Base-by-base conservation (phyloP, 1,140 invertebrate species). In the Drosophila sproati region DNA sequence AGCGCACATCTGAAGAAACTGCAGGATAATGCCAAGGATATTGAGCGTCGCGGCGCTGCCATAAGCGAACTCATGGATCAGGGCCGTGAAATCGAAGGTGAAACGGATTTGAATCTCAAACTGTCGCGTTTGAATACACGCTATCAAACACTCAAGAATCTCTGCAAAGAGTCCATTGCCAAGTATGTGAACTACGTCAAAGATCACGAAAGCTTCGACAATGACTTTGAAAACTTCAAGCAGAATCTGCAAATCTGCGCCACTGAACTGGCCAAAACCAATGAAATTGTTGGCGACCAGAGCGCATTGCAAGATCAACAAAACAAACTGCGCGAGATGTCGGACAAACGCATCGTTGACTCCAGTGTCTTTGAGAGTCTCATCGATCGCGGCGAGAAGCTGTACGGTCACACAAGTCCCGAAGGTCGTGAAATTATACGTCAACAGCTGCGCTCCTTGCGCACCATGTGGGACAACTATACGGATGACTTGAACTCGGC, bases 401-500 rank as follows among this genome's bases (percentile, higher is more conserved):
- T 99, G 0, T 99, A 99, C 85, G 94, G 96, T 0, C 97, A 98
- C 78, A 99, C 98, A 5, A 98, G 98, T 52, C 97, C 98, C 2
- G 98, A 98, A 82, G 98, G 98, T 6, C 94, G 98, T 78, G 98
- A 99, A 93, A 95, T 97, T 29, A 96, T 99, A 51, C 93, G 98
- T 50, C 97, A 98, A 92, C 97, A 98, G 92, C 93, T 98, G 29
- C 95, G 97, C 80, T 95, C 96, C 68, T 93, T 99, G 45, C 94
- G 98, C 74, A 96, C 95, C 8, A 92, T 96, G 32, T 99, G 98
- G 98, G 98, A 98, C 81, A 95, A 95, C 51, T 96, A 98, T 74
- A 96, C 95, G 2, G 98, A 98, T 75, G 96, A 96, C 80, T 93
- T 98, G 43, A 96, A 97, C 91, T 94, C 93, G 50, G 95, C 96